phyloP scores from a whole-genome alignment of 2,888 invertebrate species.

The Flexamia atlantica region DNA sequence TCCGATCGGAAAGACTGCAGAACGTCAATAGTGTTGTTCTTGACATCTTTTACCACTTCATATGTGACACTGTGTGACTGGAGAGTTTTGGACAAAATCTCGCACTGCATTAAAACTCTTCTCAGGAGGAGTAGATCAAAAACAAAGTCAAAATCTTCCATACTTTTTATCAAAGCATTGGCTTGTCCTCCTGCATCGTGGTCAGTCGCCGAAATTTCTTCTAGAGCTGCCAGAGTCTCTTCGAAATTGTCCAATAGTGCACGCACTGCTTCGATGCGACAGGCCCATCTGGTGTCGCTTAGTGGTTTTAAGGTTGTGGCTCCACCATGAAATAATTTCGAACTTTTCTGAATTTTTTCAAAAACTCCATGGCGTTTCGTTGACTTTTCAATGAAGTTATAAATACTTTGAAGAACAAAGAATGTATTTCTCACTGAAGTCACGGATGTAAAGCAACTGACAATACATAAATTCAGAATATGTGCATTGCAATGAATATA shows the following conservation, averaged over 20 bases:
- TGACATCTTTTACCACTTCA: constrained; percentile 20
- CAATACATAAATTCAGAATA: constrained; percentile 56
- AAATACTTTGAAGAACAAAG: constrained; percentile 51
- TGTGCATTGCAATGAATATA: constrained; percentile 62
- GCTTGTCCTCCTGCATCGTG: constrained; percentile 18
- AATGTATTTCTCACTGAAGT: constrained; percentile 56
- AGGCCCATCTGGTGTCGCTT: constrained; percentile 52
- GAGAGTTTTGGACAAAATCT: constrained; percentile 39
- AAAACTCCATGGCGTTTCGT: constrained; percentile 52
- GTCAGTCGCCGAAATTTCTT: neutral
- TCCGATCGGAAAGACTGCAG: constrained; percentile 22
- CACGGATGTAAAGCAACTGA: constrained; percentile 15
- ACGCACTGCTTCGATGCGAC: constrained; percentile 15
- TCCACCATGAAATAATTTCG: constrained; percentile 29
- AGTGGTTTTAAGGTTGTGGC: constrained; percentile 15
- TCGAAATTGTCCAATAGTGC: constrained; percentile 22
- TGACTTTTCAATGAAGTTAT: constrained; percentile 60
- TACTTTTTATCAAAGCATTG: constrained; percentile 43
- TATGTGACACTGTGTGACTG: constrained; percentile 39
- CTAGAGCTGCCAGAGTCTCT: neutral
- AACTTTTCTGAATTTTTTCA: constrained; percentile 45
- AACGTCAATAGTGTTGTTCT: constrained; percentile 16
- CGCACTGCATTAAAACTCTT: constrained; percentile 39
- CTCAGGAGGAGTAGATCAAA: constrained; percentile 36
- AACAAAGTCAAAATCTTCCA: constrained; percentile 37